These are phyloP conservation scores for Branchipolynoe longqiensis DNA, from an alignment of 2,888 invertebrate genomes.

Conservation along the genomic window DNA sequence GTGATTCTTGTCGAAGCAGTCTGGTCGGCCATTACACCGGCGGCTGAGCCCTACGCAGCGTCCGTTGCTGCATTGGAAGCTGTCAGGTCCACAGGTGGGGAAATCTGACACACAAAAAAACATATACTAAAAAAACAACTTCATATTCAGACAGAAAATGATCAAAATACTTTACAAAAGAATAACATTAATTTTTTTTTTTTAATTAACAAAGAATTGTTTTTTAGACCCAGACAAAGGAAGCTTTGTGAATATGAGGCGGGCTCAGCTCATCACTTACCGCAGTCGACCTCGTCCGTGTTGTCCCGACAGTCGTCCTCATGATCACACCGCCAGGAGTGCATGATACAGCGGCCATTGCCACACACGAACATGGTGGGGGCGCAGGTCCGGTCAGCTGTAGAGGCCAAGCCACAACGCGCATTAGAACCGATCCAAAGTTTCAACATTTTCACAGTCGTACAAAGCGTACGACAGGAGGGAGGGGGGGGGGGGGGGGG, in stretches of 20 bases:
- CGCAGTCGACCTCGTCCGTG: slow-evolving; percentile 78
- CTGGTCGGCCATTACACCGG: slow-evolving; percentile 76
- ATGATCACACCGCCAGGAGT: slow-evolving; percentile 77
- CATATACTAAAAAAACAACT: no score
- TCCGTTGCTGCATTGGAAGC: slow-evolving; percentile 76
- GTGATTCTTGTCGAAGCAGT: slow-evolving; percentile 84
- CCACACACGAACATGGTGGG: slow-evolving; percentile 78
- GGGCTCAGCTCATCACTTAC: slow-evolving; percentile 71
- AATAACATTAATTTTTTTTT: no score
- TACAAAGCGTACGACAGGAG: no score
- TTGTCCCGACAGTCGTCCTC: slow-evolving; percentile 79
- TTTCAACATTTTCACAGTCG: no score
- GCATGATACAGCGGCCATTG: slow-evolving; percentile 80
- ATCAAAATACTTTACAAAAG: no score
- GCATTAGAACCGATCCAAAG: no score
- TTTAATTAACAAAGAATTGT: no score
- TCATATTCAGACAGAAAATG: no score
- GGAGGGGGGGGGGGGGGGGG: no score
- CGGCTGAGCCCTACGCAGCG: slow-evolving; percentile 74
- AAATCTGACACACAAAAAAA: slow-evolving; percentile 70
- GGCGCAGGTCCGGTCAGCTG: slow-evolving; percentile 77
- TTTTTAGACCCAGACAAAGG: no score
- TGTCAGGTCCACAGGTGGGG: slow-evolving; percentile 73
- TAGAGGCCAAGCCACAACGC: no score
- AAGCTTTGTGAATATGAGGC: no score